These are phyloP conservation scores for Holothuria leucospilota DNA, from an alignment of 53 echinoderm and acorn worm genomes.

Conservation along the genomic window DNA sequence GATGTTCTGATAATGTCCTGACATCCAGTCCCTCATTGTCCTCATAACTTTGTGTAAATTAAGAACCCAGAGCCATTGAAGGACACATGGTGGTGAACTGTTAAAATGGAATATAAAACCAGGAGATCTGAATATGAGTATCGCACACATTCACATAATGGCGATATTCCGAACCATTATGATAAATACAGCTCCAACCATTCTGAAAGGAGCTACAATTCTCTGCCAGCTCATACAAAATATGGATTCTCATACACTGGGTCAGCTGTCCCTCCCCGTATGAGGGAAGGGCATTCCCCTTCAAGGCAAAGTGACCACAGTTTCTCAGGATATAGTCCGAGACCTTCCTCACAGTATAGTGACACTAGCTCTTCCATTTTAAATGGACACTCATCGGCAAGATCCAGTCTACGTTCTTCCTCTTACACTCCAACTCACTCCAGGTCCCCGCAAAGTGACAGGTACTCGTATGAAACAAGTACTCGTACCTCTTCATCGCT, in stretches of 20 bases:
- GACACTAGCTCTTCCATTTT: neutral
- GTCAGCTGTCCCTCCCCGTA: neutral
- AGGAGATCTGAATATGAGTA: too few relatives aligned
- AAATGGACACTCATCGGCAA: too few relatives aligned
- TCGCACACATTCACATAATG: too few relatives aligned
- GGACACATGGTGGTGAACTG: too few relatives aligned
- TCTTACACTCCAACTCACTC: constrained; percentile 4
- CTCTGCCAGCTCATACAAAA: constrained; percentile 17
- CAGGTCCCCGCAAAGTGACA: neutral
- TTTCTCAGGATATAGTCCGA: neutral
- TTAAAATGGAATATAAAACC: too few relatives aligned
- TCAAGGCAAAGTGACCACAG: constrained; percentile 18
- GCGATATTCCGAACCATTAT: too few relatives aligned
- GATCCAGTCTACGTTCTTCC: too few relatives aligned
- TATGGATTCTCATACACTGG: constrained; percentile 15
- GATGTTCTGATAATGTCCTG: constrained; percentile 35
- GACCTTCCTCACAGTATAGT: constrained; percentile 12
- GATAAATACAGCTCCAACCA: too few relatives aligned
- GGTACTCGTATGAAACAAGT: neutral
- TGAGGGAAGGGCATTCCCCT: neutral
- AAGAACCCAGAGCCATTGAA: too few relatives aligned
- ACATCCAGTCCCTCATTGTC: neutral
- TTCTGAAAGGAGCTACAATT: too few relatives aligned
- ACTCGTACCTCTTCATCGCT: constrained; percentile 3
- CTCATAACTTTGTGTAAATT: too few relatives aligned